Evolutionary conservation across 30 jellyfish, hydroid and myxozoan genomes (phyloP), one percentile per base, ranked within the genome.

Genomic region (Catostylus mosaicus): DNA sequence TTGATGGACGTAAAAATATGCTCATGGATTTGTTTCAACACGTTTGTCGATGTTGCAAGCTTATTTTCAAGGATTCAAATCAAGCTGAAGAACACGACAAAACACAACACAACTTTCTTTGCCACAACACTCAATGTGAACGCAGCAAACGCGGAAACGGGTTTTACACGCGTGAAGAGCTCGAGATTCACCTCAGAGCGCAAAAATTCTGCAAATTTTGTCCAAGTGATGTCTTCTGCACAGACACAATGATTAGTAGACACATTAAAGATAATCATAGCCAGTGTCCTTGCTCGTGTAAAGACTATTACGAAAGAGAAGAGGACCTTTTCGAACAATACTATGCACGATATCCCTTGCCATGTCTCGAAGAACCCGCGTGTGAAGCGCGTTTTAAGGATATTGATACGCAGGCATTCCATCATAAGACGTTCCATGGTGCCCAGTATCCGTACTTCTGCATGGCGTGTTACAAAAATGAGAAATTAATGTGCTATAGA

Each of bases 61-160:
- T 85, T 38, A 87, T 92, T 14, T 92, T 92, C 62, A 71, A 66
- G 12, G 51, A 35, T 50, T 61, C 66, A 30, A 29, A 20, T 1
- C 78, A 74, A 24, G 98, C 98, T 5, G 92, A 79, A 2, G 19
- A 26, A 38, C 98, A 92, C 81, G 98, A 92, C 64, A 82, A 69
- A 56, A 27, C 19, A 1, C 29, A 65, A 22, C 98, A 92, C 54
- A 92, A 92, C 73, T 86, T 79, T 50, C 87, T 92, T 11, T 92
- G 98, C 54, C 80, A 82, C 56, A 92, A 92, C 86, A 79, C 48
- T 48, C 94, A 90, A 35, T 92, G 98, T 47, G 96, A 92, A 33
- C 89, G 98, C 63, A 92, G 95, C 81, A 66, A 73, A 69, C 91
- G 98, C 73, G 95, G 85, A 52, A 92, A 92, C 47, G 98, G 98